phyloP scores from a whole-genome alignment of 1,140 invertebrate genomes.

The Mactra quadrangularis region DNA sequence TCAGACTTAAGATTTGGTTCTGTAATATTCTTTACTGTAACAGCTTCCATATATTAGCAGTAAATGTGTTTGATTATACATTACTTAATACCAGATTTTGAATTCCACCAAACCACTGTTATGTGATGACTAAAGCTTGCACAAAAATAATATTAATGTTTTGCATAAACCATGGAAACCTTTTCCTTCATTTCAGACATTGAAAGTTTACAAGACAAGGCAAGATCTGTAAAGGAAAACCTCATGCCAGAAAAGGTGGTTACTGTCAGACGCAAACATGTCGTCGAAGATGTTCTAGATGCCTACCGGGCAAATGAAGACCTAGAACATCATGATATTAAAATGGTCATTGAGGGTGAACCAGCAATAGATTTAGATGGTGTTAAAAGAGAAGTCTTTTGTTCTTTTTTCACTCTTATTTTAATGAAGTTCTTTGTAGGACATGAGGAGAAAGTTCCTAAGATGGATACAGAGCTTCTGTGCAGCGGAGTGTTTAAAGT shows the following conservation, averaged over 20 bases:
- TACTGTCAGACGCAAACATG: not conserved
- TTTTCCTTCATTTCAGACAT: not conserved
- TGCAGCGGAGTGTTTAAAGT: no score
- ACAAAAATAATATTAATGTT: no score
- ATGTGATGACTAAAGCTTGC: no score
- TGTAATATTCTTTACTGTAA: no score
- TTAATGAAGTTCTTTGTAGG: not conserved
- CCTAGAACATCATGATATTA: not conserved
- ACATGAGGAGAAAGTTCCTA: not conserved
- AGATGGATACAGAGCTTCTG: not conserved
- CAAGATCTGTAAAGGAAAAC: not conserved
- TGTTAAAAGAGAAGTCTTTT: not conserved
- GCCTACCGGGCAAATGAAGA: not conserved
- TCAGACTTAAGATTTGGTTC: no score
- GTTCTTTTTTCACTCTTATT: not conserved
- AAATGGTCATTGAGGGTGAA: not conserved
- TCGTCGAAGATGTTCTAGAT: not conserved
- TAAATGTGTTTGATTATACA: no score
- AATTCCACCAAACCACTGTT: no score
- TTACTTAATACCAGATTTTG: no score
- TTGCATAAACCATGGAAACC: no score
- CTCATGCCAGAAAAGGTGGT: not conserved
- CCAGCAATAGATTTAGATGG: not conserved
- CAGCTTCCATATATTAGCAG: no score
- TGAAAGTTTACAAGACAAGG: not conserved